A percentile compares a stretch with the other conserved stretches of the same genome.
Conservation (phyloP, 2,797 vertebrate genomes). For the Tokudaia muenninki region DNA sequence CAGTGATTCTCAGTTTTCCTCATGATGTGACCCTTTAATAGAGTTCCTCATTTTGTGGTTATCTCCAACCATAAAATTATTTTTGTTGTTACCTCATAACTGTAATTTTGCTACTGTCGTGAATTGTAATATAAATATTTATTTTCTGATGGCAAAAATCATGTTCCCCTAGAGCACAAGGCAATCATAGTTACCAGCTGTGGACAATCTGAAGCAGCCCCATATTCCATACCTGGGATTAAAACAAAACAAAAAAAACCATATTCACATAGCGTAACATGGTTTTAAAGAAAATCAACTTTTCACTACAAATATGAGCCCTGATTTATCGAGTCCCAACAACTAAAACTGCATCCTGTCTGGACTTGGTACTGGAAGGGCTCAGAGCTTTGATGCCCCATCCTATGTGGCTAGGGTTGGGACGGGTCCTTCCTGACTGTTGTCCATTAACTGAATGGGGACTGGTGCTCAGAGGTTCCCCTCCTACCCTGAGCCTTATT, state of each 20-base stretch:
- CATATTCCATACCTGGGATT: background rate
- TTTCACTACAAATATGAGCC: background rate
- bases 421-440: background rate
- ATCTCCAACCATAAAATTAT: background rate
- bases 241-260: background rate
- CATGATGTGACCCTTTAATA: background rate
- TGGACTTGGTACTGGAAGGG: background rate
- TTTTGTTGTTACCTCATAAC: background rate
- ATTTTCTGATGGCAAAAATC: background rate
- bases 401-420: background rate
- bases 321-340: background rate
- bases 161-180: background rate
- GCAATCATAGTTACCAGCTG: background rate
- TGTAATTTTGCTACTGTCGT: background rate
- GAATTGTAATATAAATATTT: background rate
- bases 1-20: background rate
- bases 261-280: background rate
- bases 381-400: fast-evolving
- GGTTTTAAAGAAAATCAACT: background rate
- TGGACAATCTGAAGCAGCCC: background rate
- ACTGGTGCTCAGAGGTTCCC: background rate
- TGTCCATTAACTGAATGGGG: background rate
- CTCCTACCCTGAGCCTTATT: background rate
- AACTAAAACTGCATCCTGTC: background rate
- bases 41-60: background rate